A percentile compares a stretch with the other conserved stretches of the same genome.
phyloP scores from a whole-genome alignment of 1,140 invertebrate species.

The Dolichoris vasculosae region DNA sequence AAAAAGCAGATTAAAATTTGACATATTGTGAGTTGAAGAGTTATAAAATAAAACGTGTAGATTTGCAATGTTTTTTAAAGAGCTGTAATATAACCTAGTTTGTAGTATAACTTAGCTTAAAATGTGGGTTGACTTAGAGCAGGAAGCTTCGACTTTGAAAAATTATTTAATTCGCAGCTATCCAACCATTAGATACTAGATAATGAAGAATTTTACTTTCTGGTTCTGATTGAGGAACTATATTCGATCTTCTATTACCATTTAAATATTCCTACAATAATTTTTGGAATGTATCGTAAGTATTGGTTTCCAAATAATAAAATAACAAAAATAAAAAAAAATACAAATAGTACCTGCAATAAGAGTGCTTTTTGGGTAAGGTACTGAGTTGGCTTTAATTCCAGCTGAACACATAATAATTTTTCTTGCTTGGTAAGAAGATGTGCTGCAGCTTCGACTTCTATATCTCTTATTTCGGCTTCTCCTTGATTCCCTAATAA shows the following conservation, averaged over 20 bases:
- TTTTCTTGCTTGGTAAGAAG: constrained; percentile 73
- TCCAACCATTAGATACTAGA: constrained; percentile 73
- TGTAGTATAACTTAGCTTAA: constrained; percentile 39
- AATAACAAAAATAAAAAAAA: neutral
- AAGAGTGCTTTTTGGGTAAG: constrained; percentile 73
- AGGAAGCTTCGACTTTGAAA: constrained; percentile 39
- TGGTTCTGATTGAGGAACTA: constrained; percentile 72
- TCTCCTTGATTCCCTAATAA: constrained; percentile 59
- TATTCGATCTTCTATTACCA: constrained; percentile 68
- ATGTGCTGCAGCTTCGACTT: constrained; percentile 70
- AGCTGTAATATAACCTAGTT: neutral
- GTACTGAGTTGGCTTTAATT: constrained; percentile 74
- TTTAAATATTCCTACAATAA: constrained; percentile 71
- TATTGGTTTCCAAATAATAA: neutral
- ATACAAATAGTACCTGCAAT: constrained; percentile 65
- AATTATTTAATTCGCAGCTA: constrained; percentile 70
- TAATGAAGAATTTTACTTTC: constrained; percentile 74
- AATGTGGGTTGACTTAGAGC: constrained; percentile 37
- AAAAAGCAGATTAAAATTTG: constrained; percentile 26
- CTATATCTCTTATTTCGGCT: constrained; percentile 65
- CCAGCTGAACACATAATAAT: constrained; percentile 70
- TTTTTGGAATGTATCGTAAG: constrained; percentile 1
- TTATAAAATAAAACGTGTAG: constrained; percentile 20
- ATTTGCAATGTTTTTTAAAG: neutral
- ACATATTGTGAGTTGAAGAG: constrained; percentile 3